Base-by-base conservation (phyloP, 2,113 vertebrate genomes). In the Oryzias woworae region DNA sequence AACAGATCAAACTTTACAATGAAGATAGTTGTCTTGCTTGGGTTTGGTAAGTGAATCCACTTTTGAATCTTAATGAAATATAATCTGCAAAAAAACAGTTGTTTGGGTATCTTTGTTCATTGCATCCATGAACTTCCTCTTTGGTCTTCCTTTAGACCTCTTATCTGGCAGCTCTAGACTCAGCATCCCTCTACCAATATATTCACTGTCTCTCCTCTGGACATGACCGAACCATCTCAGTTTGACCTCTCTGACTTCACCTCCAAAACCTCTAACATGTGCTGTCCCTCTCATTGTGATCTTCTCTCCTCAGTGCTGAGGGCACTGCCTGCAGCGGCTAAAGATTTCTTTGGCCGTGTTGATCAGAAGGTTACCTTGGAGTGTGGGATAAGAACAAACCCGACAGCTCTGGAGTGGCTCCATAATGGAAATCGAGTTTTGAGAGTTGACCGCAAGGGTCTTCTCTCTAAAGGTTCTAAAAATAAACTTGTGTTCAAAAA, bases 371-470 rank as follows among this genome's bases (percentile, higher is more conserved):
- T 1, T 53, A 17, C 0, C 0, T 10, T 93, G 7, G 0, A 31
- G 0, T 93, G 90, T 72, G 52, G 13, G 0, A 1, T 1, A 8
- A 0, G 0, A 0, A 0, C 0, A 3, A 0, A 0, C 7, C 0
- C 0, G 0, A 0, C 0, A 0, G 12, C 0, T 0, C 3, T 88
- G 17, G 0, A 0, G 1, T 91, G 91, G 89, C 0, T 0, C 31
- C 7, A 2, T 4, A 8, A 7, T 0, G 0, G 0, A 1, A 0
- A 0, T 0, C 18, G 7, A 5, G 0, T 0, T 15, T 15, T 3
- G 2, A 17, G 0, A 4, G 0, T 0, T 0, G 0, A 0, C 0
- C 49, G 0, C 15, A 1, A 0, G 1, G 46, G 60, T 14, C 0
- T 1, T 0, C 0, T 0, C 14, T 0, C 0, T 12, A 80, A 0